phyloP scores from a whole-genome alignment of 2,113 vertebrate species.

The Actenoides lindsayi region DNA sequence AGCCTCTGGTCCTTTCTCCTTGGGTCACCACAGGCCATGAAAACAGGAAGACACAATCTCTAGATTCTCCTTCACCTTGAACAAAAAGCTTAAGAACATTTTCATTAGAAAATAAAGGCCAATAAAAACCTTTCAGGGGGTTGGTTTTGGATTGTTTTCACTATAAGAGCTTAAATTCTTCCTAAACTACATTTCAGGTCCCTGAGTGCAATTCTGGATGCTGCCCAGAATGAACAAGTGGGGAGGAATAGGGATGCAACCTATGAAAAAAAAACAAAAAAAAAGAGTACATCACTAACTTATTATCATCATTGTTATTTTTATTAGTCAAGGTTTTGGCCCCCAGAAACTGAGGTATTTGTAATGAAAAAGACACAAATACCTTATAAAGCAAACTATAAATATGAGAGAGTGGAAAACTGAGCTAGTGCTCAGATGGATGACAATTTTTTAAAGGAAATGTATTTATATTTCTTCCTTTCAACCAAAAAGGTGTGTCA shows the following conservation, averaged over 20 bases:
- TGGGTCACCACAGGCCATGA: neutral
- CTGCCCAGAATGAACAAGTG: neutral
- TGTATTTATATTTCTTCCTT: neutral
- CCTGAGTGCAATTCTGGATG: neutral
- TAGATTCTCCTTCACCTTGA: neutral
- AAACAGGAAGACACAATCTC: neutral
- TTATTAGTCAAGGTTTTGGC: constrained; percentile 24
- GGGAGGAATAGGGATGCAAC: neutral
- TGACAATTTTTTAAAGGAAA: neutral
- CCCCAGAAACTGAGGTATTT: neutral
- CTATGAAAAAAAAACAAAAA: neutral
- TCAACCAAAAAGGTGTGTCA: neutral
- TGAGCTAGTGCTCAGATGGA: neutral
- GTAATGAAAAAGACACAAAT: neutral
- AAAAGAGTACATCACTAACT: neutral
- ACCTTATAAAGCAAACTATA: neutral
- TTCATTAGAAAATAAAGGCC: neutral
- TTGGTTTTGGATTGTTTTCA: neutral
- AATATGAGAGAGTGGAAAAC: constrained; percentile 32
- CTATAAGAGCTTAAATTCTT: neutral
- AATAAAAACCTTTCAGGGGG: neutral
- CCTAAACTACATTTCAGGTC: neutral
- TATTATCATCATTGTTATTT: constrained; percentile 37
- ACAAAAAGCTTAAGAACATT: neutral
- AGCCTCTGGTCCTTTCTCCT: neutral